Evolutionary conservation across 2,113 vertebrate genomes (phyloP).

Genomic region (Oryctolagus cuniculus): mOryCun1.1 NC_091449.1:18188501-18189000

Average conservation of each 20-base stretch:
- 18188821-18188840: conserved; percentile 19
- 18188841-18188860: not conserved
- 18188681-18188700: not conserved
- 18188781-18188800: not conserved
- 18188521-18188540: not conserved
- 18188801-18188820: not conserved
- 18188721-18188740: not conserved
- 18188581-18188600: no score
- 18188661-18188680: not conserved
- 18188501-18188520: not conserved
- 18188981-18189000: no score
- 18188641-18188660: not conserved
- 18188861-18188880: no score
- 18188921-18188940: no score
- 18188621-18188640: not conserved
- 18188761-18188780: not conserved
- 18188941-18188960: no score
- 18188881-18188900: no score
- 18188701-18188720: not conserved
- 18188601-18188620: not conserved
- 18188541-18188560: not conserved
- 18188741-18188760: not conserved
- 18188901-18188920: no score
- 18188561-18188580: not conserved
- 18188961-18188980: no score